Base-by-base conservation (phyloP, 2,888 invertebrate species). In the Nomada goodeniana region DNA sequence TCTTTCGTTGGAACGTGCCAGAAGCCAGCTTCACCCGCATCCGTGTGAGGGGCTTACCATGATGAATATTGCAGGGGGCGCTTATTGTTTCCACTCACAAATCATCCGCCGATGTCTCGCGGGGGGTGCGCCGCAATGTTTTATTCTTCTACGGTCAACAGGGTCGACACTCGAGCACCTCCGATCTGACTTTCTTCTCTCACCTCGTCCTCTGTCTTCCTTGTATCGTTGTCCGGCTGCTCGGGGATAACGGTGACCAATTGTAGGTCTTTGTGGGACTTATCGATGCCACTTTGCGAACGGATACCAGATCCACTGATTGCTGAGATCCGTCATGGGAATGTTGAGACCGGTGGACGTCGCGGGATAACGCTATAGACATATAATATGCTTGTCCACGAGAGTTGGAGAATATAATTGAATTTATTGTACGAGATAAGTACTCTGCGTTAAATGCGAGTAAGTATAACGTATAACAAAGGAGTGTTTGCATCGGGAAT, bases 51-150 rank as follows among this genome's bases (percentile, higher is more conserved):
- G 90, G 90, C 89, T 88, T 82, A 79, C 80, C 81, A 90, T 92
- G 93, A 93, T 93, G 92, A 93, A 93, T 93, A 93, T 92, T 93
- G 92, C 91, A 93, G 89, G 91, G 92, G 91, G 91, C 91, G 93
- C 92, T 93, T 93, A 93, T 93, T 93, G 93, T 93, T 93, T 93
- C 92, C 90, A 90, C 93, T 93, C 93, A 93, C 93, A 93, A 93
- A 93, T 93, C 93, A 93, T 93, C 90, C 92, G 89, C 92, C 92
- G 89, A 92, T 92, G 92, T 93, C 93, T 92, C 93, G 91, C 92
- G 92, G 91, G 93, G 91, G 84, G 89, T 76, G 85, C 84, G 84
- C 88, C 89, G 88, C 91, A 86, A 93, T 92, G 92, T 92, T 92
- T 93, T 93, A 93, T 93, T 92, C 91, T 90, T 85, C 87, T 80